phyloP scores from a whole-genome alignment of 2,888 invertebrate genomes.

The Hydrotaea cyrtoneurina region DNA sequence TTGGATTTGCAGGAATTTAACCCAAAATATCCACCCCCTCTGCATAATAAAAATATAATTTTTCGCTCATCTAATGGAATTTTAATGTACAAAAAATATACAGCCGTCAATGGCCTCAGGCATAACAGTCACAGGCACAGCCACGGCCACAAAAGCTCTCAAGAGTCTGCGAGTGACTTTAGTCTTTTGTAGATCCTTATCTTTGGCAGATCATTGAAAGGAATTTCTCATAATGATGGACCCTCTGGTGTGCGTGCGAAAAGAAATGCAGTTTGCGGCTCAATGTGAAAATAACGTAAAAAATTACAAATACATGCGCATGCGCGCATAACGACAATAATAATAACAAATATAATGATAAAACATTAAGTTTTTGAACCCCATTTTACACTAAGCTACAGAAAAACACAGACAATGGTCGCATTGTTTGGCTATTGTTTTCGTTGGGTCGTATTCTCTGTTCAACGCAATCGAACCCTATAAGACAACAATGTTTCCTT shows the following conservation, averaged over 20 bases:
- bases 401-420: conserved; percentile 45
- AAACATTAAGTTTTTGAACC: conserved; percentile 52
- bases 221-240: conserved; percentile 50
- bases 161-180: conserved; percentile 57
- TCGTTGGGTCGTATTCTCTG: conserved; percentile 21
- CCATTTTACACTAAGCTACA: conserved; percentile 55
- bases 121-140: not conserved
- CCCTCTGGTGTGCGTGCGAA: conserved; percentile 13
- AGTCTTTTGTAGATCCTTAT: conserved; percentile 62
- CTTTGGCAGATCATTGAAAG: conserved; percentile 44
- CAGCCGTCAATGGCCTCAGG: no score
- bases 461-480: conserved; percentile 34
- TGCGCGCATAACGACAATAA: conserved; percentile 23
- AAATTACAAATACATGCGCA: conserved; percentile 23
- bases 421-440: conserved; percentile 43
- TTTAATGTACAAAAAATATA: not conserved
- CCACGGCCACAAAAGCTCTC: conserved; percentile 37
- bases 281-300: conserved; percentile 42
- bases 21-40: conserved; percentile 34
- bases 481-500: conserved; percentile 40
- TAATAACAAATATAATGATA: conserved; percentile 43
- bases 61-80: conserved; percentile 35
- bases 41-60: conserved; percentile 31
- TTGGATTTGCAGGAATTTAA: not conserved
- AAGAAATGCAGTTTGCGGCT: conserved; percentile 5